Conservation (phyloP, 2,888 invertebrate genomes). For the Synergus itoensis region DNA sequence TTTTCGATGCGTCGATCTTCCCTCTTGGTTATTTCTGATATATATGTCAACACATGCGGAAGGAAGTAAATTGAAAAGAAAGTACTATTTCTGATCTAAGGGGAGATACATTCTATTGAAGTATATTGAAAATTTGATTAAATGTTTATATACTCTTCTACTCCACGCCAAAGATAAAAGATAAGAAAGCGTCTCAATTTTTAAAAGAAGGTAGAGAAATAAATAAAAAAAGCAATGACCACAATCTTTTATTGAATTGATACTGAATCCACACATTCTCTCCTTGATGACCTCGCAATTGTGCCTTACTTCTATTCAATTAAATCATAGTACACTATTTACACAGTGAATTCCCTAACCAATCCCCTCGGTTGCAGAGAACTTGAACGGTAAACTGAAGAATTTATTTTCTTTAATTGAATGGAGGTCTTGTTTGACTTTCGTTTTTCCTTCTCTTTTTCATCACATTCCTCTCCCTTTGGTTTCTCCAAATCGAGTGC, state of each 20-base stretch:
- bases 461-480: slow-evolving; percentile 2
- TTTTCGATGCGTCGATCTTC: slow-evolving; percentile 6
- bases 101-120: background rate
- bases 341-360: slow-evolving; percentile 59
- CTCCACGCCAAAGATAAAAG: background rate
- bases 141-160: background rate
- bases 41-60: background rate
- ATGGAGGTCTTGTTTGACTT: slow-evolving; percentile 51
- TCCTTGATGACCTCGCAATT: background rate
- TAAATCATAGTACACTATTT: slow-evolving; percentile 65
- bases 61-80: slow-evolving; percentile 3
- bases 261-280: background rate
- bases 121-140: slow-evolving; percentile 9
- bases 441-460: slow-evolving; percentile 11
- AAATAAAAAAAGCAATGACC: background rate
- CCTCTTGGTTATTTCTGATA: background rate
- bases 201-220: background rate
- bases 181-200: background rate
- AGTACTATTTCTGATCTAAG: background rate
- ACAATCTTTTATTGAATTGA: slow-evolving; percentile 27
- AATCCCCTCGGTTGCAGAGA: slow-evolving; percentile 57
- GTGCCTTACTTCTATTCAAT: slow-evolving; percentile 55
- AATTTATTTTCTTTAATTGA: slow-evolving; percentile 67
- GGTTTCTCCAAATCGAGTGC: background rate
- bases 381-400: slow-evolving; percentile 58